Percentiles rank a stretch among this genome's conserved stretches.
Evolutionary conservation across 2,888 invertebrate genomes (phyloP).

Genomic region (Melitaea athalia): DNA sequence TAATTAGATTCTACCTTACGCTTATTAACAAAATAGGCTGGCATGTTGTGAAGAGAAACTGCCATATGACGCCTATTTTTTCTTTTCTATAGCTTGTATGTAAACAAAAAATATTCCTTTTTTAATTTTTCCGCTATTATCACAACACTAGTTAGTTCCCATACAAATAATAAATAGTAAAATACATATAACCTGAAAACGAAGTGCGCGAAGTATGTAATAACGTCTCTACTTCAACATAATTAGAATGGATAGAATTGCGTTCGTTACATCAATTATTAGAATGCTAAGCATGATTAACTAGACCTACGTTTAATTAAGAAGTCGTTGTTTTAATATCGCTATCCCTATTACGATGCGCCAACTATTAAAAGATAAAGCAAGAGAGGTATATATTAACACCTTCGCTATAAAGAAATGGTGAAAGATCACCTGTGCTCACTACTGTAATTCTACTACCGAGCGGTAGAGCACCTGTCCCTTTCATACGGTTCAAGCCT

Average conservation of each 20-base stretch:
- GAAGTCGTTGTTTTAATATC: conserved; percentile 52
- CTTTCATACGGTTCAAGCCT: conserved; percentile 80
- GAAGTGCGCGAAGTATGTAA: conserved; percentile 46
- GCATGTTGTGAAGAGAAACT: not conserved
- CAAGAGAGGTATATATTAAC: conserved; percentile 71
- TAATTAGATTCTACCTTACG: conserved; percentile 45
- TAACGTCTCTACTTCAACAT: conserved; percentile 57
- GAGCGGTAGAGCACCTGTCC: conserved; percentile 80
- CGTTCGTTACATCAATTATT: conserved; percentile 60
- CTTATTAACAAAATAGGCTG: conserved; percentile 34
- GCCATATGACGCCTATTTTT: conserved; percentile 6
- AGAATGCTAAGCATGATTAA: conserved; percentile 74
- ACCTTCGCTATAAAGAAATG: conserved; percentile 69
- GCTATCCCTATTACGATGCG: conserved; percentile 52
- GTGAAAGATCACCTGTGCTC: conserved; percentile 82
- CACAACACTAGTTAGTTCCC: conserved; percentile 47
- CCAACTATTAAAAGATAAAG: conserved; percentile 50
- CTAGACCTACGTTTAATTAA: conserved; percentile 69
- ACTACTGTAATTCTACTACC: conserved; percentile 81
- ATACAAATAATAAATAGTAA: conserved; percentile 47
- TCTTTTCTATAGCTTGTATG: not conserved
- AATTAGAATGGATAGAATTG: conserved; percentile 59
- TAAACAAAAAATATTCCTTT: conserved; percentile 23
- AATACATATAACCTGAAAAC: conserved; percentile 41
- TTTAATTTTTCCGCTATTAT: conserved; percentile 1